Percentiles rank a stretch among this genome's conserved stretches.
These are phyloP conservation scores for Amblyornis subalaris DNA, from an alignment of 2,113 vertebrate species.

Conservation along the genomic window DNA sequence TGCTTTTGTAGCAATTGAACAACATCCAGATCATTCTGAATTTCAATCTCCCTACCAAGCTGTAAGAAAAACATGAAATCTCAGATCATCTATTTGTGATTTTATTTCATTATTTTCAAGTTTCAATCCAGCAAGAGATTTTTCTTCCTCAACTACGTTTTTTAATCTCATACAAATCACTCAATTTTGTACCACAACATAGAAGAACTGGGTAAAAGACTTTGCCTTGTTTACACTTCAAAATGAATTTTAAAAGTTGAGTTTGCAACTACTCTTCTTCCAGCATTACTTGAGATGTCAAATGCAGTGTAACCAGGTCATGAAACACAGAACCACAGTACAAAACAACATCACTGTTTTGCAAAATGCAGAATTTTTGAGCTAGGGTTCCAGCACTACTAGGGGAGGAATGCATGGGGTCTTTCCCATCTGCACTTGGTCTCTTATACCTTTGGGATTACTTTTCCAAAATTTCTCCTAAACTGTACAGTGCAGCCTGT, in stretches of 20 bases:
- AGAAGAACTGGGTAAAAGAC: not conserved
- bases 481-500: not conserved
- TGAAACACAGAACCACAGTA: not conserved
- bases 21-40: slow-evolving; percentile 42
- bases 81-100: not conserved
- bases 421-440: not conserved
- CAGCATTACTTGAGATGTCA: not conserved
- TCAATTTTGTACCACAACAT: not conserved
- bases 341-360: not conserved
- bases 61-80: slow-evolving; percentile 43
- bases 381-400: not conserved
- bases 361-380: not conserved
- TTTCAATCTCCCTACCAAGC: slow-evolving; percentile 29
- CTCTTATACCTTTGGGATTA: not conserved
- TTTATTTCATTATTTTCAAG: not conserved
- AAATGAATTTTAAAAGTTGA: not conserved
- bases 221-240: not conserved
- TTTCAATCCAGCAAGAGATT: not conserved
- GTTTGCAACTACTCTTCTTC: not conserved
- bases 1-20: slow-evolving; percentile 71
- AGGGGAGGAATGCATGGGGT: not conserved
- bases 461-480: not conserved
- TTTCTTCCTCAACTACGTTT: not conserved
- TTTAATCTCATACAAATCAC: not conserved
- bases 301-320: not conserved